A percentile compares a stretch with the other conserved stretches of the same genome.
phyloP scores from a whole-genome alignment of 2,888 invertebrate species.

The Drosophila nr. perissopoda region DNA sequence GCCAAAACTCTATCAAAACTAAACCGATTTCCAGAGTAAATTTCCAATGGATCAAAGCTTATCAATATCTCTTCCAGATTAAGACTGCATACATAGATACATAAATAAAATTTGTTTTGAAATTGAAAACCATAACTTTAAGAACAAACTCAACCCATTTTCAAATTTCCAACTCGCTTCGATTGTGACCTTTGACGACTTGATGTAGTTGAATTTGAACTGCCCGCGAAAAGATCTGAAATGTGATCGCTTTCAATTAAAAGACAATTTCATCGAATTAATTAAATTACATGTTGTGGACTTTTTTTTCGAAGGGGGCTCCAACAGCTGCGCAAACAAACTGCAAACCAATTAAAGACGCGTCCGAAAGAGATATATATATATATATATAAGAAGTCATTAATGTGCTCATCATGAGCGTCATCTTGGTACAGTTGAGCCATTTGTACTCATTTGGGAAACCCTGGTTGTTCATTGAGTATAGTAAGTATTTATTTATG shows the following conservation, averaged over 20 bases:
- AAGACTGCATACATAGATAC: background rate
- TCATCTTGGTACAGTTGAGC: constrained; percentile 41
- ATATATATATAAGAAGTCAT: constrained; percentile 2
- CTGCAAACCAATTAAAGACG: constrained; percentile 73
- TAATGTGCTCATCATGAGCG: background rate
- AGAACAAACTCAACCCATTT: background rate
- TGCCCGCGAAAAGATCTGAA: constrained; percentile 40
- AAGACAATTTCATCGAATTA: constrained; percentile 80
- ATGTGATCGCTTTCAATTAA: constrained; percentile 73
- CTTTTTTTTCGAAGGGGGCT: constrained; percentile 46
- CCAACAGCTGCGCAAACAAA: constrained; percentile 72
- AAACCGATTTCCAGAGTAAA: background rate
- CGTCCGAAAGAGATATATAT: constrained; percentile 7
- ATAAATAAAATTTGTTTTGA: background rate
- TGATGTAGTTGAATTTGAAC: constrained; percentile 23
- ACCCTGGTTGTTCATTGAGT: constrained; percentile 11
- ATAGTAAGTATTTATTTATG: constrained; percentile 26
- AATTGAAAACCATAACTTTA: background rate
- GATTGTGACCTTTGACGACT: constrained; percentile 37
- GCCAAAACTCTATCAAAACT: background rate
- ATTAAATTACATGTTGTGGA: constrained; percentile 66
- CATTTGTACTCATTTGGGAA: constrained; percentile 6
- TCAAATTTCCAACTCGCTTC: constrained; percentile 13
- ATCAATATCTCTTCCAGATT: background rate
- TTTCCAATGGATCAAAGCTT: background rate